phyloP scores from a whole-genome alignment of 2,797 vertebrate genomes.

The Monodelphis domestica region DNA sequence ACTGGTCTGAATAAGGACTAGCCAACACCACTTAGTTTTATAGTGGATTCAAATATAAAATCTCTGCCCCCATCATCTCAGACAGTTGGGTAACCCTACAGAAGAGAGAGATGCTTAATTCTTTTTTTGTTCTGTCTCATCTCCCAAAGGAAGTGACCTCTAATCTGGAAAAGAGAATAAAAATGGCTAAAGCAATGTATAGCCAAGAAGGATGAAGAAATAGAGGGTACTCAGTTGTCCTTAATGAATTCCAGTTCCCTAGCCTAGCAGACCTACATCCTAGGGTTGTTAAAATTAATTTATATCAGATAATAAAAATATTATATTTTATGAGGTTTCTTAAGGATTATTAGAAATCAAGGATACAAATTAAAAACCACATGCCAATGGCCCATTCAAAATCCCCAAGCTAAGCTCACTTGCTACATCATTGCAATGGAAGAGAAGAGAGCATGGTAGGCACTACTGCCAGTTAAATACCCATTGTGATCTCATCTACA shows the following conservation, averaged over 20 bases:
- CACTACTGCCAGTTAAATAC: too few relatives aligned
- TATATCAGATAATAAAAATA: too few relatives aligned
- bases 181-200: background rate
- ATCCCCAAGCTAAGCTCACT: too few relatives aligned
- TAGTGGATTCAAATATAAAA: background rate
- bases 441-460: too few relatives aligned
- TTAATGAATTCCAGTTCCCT: background rate
- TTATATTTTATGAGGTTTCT: too few relatives aligned
- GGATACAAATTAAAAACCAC: too few relatives aligned
- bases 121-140: background rate
- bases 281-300: too few relatives aligned
- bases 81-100: background rate
- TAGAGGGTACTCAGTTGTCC: background rate
- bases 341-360: too few relatives aligned
- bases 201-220: background rate
- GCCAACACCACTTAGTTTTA: background rate
- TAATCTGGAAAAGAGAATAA: background rate
- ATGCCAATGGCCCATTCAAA: too few relatives aligned
- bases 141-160: background rate
- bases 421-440: too few relatives aligned
- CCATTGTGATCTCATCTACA: too few relatives aligned
- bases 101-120: background rate
- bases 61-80: background rate
- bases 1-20: background rate
- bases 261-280: background rate